Evolutionary conservation across 2,797 vertebrate genomes (phyloP).

Genomic region (Gallirallus australis): DNA sequence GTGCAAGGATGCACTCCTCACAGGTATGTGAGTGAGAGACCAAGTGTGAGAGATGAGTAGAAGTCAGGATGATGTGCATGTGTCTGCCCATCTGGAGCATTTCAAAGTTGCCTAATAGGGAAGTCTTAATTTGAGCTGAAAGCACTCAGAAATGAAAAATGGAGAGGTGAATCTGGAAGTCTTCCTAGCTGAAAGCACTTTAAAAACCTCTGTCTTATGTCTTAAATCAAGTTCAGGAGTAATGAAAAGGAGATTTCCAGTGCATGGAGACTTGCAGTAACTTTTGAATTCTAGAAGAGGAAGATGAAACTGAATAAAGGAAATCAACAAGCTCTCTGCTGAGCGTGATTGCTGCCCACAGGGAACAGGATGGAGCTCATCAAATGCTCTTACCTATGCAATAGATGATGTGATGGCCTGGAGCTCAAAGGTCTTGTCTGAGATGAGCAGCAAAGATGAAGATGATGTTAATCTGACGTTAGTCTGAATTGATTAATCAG

Average conservation of each 20-base stretch:
- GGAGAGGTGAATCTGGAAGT: not conserved
- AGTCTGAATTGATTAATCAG: constrained; percentile 33
- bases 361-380: not conserved
- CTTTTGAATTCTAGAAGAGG: not conserved
- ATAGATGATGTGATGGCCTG: not conserved
- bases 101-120: not conserved
- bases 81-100: not conserved
- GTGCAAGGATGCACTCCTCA: not conserved
- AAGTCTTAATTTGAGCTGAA: not conserved
- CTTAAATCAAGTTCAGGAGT: not conserved
- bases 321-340: not conserved
- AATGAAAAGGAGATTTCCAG: not conserved
- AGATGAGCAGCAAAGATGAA: not conserved
- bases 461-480: not conserved
- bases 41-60: not conserved
- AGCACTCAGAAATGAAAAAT: not conserved
- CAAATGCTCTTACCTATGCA: not conserved
- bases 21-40: not conserved
- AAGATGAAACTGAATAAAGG: constrained; percentile 7
- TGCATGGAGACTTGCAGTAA: not conserved
- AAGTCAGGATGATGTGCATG: not conserved
- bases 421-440: constrained; percentile 10
- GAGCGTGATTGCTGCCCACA: constrained; percentile 20
- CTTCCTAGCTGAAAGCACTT: not conserved
- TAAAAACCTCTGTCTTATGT: not conserved